These are phyloP conservation scores for Neelides folsomi DNA, from an alignment of 2,888 invertebrate species.

Conservation along the genomic window DNA sequence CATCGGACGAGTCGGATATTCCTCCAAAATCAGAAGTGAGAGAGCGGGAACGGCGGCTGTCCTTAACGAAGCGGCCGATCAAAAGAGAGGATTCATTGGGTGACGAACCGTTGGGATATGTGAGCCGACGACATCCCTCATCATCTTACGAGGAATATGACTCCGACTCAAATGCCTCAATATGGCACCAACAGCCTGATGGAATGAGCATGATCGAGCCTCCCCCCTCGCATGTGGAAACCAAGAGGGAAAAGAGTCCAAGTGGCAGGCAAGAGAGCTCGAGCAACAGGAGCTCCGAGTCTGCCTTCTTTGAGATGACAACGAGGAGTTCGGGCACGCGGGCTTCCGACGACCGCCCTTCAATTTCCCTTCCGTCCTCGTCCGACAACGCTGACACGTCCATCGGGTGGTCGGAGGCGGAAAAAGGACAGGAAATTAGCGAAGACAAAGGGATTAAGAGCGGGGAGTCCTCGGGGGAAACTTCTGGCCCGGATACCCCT, in stretches of 20 bases:
- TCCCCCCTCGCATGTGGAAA: neutral
- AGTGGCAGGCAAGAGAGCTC: constrained; percentile 21
- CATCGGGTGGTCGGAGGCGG: constrained; percentile 15
- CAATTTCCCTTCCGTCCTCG: constrained; percentile 28
- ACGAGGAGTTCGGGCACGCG: constrained; percentile 20
- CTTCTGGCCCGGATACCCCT: constrained; percentile 78
- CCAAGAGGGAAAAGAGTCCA: neutral
- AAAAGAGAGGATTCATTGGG: constrained; percentile 30
- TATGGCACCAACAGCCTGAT: neutral
- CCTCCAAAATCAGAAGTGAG: neutral
- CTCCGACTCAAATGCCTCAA: constrained; percentile 14
- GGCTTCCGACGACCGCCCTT: constrained; percentile 26
- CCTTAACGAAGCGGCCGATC: constrained; percentile 21
- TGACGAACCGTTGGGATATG: constrained; percentile 33
- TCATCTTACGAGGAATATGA: constrained; percentile 32
- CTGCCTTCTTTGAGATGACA: constrained; percentile 28
- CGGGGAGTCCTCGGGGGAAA: constrained; percentile 59
- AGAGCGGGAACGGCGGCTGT: constrained; percentile 25
- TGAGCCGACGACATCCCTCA: constrained; percentile 25
- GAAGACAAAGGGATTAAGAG: constrained; percentile 15
- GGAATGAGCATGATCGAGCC: neutral
- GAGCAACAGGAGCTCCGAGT: constrained; percentile 31
- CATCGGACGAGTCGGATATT: too few species aligned
- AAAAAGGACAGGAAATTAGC: neutral
- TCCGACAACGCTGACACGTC: constrained; percentile 27